A percentile compares a stretch with the other conserved stretches of the same genome.
These are phyloP conservation scores for Tryphoninae sp. DNA, from an alignment of 2,888 invertebrate genomes.

Conservation along the genomic window DNA sequence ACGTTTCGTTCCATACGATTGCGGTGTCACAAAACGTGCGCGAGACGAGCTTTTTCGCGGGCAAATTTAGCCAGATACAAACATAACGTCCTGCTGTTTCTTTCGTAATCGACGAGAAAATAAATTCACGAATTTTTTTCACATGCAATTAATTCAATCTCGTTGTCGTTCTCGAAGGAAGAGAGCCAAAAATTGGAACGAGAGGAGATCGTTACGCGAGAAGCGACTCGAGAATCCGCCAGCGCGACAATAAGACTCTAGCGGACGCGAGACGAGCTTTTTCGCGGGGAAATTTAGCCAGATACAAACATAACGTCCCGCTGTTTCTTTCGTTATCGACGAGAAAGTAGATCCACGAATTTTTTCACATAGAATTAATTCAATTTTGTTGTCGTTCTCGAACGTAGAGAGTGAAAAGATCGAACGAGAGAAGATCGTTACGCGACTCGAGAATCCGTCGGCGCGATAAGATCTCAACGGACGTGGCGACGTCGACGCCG, in stretches of 20 bases:
- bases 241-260: background rate
- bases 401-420: constrained; percentile 5
- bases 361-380: background rate
- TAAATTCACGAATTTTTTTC: background rate
- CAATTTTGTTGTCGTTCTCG: background rate
- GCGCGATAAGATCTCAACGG: constrained; percentile 1
- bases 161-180: background rate
- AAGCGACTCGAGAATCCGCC: constrained; percentile 26
- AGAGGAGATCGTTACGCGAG: constrained; percentile 17
- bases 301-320: constrained; percentile 30
- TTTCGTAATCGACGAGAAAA: background rate
- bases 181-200: constrained; percentile 7
- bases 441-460: constrained; percentile 32
- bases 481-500: constrained; percentile 44
- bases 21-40: background rate
- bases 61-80: constrained; percentile 27
- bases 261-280: constrained; percentile 14
- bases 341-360: background rate
- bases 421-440: constrained; percentile 26
- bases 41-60: constrained; percentile 14
- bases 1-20: constrained; percentile 32
- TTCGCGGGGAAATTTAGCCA: constrained; percentile 26
- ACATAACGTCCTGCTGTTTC: constrained; percentile 43
- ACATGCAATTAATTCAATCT: background rate
- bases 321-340: constrained; percentile 7